Conservation (phyloP, 2,113 vertebrate species). For the Hassar affinis region DNA sequence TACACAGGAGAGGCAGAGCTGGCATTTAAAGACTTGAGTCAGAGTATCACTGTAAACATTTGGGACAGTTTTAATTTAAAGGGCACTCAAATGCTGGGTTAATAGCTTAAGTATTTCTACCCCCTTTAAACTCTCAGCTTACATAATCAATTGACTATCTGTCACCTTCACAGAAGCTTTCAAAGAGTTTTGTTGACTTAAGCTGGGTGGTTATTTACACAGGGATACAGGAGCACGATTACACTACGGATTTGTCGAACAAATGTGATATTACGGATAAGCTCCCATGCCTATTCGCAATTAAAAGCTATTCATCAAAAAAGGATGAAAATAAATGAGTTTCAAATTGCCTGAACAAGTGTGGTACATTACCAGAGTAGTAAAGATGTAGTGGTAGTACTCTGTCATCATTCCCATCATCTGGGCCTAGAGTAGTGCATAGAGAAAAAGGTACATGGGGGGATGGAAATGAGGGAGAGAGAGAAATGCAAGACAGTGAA, state of each 20-base stretch:
- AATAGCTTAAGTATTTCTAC: conserved; percentile 27
- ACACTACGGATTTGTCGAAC: conserved; percentile 66
- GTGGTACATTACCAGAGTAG: conserved; percentile 92
- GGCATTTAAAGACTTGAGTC: conserved; percentile 22
- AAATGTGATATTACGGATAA: conserved; percentile 66
- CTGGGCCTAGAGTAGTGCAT: conserved; percentile 82
- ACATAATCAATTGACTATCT: conserved; percentile 46
- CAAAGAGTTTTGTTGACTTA: conserved; percentile 60
- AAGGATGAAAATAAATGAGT: conserved; percentile 63
- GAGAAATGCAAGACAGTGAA: conserved; percentile 40
- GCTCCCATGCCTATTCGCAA: not conserved
- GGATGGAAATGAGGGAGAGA: conserved; percentile 3
- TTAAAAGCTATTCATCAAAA: conserved; percentile 56
- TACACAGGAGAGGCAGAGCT: conserved; percentile 10
- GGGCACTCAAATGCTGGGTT: conserved; percentile 17
- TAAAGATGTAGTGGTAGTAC: conserved; percentile 99
- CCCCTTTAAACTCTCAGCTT: conserved; percentile 27
- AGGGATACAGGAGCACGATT: conserved; percentile 60
- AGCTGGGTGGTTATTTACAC: conserved; percentile 60
- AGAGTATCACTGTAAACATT: conserved; percentile 29
- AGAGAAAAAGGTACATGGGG: not conserved
- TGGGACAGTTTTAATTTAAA: conserved; percentile 31
- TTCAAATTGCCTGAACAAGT: conserved; percentile 66
- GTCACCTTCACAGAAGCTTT: conserved; percentile 49
- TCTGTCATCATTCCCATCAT: conserved; percentile 99